phyloP scores from a whole-genome alignment of 2,113 vertebrate species.

The Psammodynastes pulverulentus region DNA sequence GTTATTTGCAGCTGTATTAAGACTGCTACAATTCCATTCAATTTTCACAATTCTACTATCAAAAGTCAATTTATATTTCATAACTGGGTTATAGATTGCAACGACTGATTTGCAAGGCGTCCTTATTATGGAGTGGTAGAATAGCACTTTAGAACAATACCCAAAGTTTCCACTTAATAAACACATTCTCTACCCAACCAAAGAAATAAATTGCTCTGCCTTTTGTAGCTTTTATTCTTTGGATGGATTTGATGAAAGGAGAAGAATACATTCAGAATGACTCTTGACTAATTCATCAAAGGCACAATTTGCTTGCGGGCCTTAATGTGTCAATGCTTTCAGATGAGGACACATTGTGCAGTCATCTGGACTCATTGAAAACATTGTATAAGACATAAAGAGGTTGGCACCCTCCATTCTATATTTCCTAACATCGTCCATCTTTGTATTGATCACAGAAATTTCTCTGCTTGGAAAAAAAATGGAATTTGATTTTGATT shows the following conservation, averaged over 20 bases:
- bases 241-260: not conserved
- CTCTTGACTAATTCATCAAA: slow-evolving; percentile 34
- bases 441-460: not conserved
- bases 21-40: slow-evolving; percentile 50
- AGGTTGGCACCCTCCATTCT: not conserved
- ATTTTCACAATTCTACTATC: not conserved
- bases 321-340: slow-evolving; percentile 9
- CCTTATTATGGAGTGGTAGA: not conserved
- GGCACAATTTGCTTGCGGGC: slow-evolving; percentile 44
- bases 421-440: not conserved
- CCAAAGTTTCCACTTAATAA: not conserved
- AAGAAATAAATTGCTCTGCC: not conserved
- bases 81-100: not conserved
- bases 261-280: not conserved
- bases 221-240: not conserved
- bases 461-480: not conserved
- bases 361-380: not conserved
- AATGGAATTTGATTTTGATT: too few relatives aligned
- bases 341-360: not conserved
- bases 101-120: not conserved
- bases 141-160: not conserved
- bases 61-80: not conserved
- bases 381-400: not conserved
- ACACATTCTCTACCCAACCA: not conserved
- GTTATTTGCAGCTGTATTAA: slow-evolving; percentile 35